Evolutionary conservation across 2,113 vertebrate genomes (phyloP), one percentile per base, ranked within the genome.

Genomic region (Helogale parvula): DNA sequence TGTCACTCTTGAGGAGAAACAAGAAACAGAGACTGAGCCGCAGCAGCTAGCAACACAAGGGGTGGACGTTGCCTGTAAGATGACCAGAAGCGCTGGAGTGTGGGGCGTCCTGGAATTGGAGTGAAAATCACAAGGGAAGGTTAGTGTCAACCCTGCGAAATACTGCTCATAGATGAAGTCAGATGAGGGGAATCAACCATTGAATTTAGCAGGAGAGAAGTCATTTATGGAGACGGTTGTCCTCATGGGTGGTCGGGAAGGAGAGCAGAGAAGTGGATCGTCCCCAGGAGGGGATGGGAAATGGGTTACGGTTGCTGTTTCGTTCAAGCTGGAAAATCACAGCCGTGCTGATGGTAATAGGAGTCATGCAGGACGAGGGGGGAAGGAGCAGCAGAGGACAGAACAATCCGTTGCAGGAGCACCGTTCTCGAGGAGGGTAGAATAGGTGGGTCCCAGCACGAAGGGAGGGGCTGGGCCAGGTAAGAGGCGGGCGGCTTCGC

Each of bases 391-490:
- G 31, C 10, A 1, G 54, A 16, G 33, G 45, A 52, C 25, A 66
- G 33, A 57, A 17, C 0, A n/a, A 33, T 16, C 6, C 0, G 10
- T 10, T 52, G 27, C 41, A 19, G 19, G 12, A 63, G 33, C 29
- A 21, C 31, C 9, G 1, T 21, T n/a, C 66, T 63, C 2, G 54
- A 41, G 41, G 3, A 65, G 41, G 2, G 35, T 16, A 13, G 33
- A 23, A 54, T 25, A n/a, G 47, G 33, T 16, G 2, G 50, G 2
- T 3, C 33, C 66, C 47, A 3, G 8, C 25, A 19, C 2, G 25
- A 68, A 41, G n/a, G 35, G 3, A 35, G 11, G 23, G 1, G 25
- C 27, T 16, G 0, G 21, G 33, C 12, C 8, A 35, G 7, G 3
- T 8, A 2, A 9, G 77, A 27, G 27, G 38, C 50, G 29, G 31